Evolutionary conservation across 2,888 invertebrate species (phyloP).

Genomic region (Steromphala cineraria): DNA sequence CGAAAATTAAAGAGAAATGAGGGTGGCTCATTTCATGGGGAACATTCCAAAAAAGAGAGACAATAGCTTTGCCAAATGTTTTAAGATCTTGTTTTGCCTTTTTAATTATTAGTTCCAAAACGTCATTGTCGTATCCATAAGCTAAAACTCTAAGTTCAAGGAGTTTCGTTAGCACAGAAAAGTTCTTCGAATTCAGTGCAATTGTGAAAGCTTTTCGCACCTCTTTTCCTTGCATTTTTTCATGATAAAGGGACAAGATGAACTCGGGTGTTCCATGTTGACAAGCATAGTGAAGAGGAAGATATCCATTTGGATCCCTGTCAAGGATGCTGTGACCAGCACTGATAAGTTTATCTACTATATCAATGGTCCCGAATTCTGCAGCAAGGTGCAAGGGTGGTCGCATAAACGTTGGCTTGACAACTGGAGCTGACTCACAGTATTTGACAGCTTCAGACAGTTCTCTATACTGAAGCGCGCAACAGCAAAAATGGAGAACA

Average conservation of each 20-base stretch:
- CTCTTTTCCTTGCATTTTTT: slow-evolving; percentile 28
- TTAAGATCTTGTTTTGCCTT: no score
- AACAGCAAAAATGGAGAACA: slow-evolving; percentile 27
- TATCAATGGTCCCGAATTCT: slow-evolving; percentile 27
- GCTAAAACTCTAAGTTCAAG: no score
- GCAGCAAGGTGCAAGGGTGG: slow-evolving; percentile 38
- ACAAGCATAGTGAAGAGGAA: slow-evolving; percentile 48
- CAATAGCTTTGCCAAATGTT: no score
- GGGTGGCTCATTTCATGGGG: no score
- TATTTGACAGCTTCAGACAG: slow-evolving; percentile 5
- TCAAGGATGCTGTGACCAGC: slow-evolving; percentile 18
- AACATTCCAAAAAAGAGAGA: no score
- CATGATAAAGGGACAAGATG: slow-evolving; percentile 12
- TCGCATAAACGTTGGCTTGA: slow-evolving; percentile 22
- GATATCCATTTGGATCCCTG: slow-evolving; percentile 29
- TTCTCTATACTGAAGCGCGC: slow-evolving; percentile 19
- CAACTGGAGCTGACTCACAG: slow-evolving; percentile 20
- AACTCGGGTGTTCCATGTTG: slow-evolving; percentile 27
- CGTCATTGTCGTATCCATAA: no score
- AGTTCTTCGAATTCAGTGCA: slow-evolving; percentile 9
- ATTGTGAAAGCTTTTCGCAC: slow-evolving; percentile 32
- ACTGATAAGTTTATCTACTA: slow-evolving; percentile 22
- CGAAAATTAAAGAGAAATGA: slow-evolving; percentile 26
- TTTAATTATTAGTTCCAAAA: no score
- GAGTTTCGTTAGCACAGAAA: no score